phyloP scores from a whole-genome alignment of 2,888 invertebrate species.

The Watsonalla cultraria region DNA sequence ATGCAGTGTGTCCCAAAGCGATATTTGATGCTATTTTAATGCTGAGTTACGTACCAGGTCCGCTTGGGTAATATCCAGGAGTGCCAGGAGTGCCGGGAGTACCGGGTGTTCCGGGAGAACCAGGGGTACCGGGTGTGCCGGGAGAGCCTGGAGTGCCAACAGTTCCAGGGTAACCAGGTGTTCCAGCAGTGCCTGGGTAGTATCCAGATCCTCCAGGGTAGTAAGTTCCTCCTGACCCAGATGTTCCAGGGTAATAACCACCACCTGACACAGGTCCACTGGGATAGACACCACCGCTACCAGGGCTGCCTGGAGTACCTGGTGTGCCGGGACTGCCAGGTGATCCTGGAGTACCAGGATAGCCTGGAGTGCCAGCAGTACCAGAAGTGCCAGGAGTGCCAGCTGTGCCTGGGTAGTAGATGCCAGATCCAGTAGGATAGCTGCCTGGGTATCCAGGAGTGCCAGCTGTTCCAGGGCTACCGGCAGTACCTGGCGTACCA shows the following conservation, averaged over 20 bases:
- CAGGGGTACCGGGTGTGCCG: constrained; percentile 33
- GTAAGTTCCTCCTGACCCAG: too few species aligned
- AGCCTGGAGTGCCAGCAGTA: constrained; percentile 20
- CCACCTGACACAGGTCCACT: too few species aligned
- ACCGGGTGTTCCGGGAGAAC: constrained; percentile 7
- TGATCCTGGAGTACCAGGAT: constrained; percentile 19
- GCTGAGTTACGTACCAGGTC: background rate
- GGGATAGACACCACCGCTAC: background rate
- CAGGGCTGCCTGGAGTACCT: constrained; percentile 5
- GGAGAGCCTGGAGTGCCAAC: constrained; percentile 18
- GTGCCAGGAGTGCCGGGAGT: too few species aligned
- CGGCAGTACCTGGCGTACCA: constrained; percentile 4
- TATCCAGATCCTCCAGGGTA: background rate
- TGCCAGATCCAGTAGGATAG: too few species aligned
- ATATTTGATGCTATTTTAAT: background rate
- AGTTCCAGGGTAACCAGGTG: background rate
- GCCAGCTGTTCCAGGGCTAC: background rate
- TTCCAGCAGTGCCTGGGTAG: background rate
- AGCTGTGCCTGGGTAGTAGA: background rate
- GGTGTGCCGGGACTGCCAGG: constrained; percentile 31
- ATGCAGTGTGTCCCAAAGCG: background rate
- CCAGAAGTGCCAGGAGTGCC: constrained; percentile 23
- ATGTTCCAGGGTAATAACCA: too few species aligned
- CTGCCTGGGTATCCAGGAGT: background rate
- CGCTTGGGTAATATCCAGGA: too few species aligned